A percentile compares a stretch with the other conserved stretches of the same genome.
Evolutionary conservation across 2,888 invertebrate genomes (phyloP).

Genomic region (Mystacides longicornis): DNA sequence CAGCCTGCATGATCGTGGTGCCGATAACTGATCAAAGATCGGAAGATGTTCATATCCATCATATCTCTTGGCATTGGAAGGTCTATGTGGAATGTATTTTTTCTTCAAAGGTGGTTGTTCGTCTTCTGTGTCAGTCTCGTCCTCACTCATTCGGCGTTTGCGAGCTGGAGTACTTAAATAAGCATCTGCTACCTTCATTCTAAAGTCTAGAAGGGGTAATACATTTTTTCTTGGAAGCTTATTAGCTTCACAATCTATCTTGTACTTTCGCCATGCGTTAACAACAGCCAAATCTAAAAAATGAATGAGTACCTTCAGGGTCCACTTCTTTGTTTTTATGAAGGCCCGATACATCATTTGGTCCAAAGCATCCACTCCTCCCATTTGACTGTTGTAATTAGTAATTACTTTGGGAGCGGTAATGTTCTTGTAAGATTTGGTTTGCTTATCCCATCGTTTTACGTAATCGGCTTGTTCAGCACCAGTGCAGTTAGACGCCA

Average conservation of each 20-base stretch:
- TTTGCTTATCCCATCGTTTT: too few relatives aligned
- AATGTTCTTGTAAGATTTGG: too few relatives aligned
- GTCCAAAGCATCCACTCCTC: too few relatives aligned
- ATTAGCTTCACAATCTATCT: slow-evolving; percentile 16
- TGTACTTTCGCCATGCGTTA: slow-evolving; percentile 29
- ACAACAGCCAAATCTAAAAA: too few relatives aligned
- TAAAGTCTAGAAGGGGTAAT: slow-evolving; percentile 16
- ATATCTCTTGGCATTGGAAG: slow-evolving; percentile 27
- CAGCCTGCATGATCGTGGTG: slow-evolving; percentile 27
- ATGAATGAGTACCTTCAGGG: too few relatives aligned
- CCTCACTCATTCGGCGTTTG: slow-evolving; percentile 1
- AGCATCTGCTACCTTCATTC: slow-evolving; percentile 21
- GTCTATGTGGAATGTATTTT: slow-evolving; percentile 20
- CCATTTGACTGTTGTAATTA: too few relatives aligned
- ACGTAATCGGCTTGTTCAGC: too few relatives aligned
- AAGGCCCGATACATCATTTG: too few relatives aligned
- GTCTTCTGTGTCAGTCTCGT: background rate
- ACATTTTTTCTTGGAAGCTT: background rate
- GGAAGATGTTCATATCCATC: slow-evolving; percentile 29
- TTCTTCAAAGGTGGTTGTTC: background rate
- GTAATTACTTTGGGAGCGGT: too few relatives aligned
- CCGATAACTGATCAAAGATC: slow-evolving; percentile 25
- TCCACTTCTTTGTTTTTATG: too few relatives aligned
- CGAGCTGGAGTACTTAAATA: slow-evolving; percentile 14
- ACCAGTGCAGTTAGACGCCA: too few relatives aligned